Conservation (phyloP, 2,797 vertebrate genomes). For the Danio tinwini region DNA sequence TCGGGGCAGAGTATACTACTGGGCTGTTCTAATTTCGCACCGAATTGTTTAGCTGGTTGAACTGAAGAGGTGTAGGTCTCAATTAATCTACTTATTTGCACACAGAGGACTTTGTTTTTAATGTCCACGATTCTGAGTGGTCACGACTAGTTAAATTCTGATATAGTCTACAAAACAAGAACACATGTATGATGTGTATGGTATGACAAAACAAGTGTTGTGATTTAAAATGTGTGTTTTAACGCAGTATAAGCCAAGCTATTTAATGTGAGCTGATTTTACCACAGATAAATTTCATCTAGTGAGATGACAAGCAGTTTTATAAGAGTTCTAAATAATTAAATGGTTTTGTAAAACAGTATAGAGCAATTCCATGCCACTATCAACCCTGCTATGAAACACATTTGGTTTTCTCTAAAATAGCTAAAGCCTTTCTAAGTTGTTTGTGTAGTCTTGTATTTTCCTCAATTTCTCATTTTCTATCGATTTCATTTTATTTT, state of each 20-base stretch:
- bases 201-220: no score
- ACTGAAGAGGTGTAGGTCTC: constrained; percentile 32
- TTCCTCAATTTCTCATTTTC: no score
- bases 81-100: constrained; percentile 16
- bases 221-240: neutral
- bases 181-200: no score
- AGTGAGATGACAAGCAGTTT: neutral
- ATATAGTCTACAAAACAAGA: neutral
- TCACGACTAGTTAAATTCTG: constrained; percentile 8
- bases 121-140: neutral
- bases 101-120: constrained; percentile 19
- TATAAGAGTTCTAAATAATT: neutral
- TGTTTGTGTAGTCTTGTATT: no score
- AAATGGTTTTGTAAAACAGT: neutral
- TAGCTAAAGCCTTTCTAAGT: no score
- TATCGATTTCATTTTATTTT: no score
- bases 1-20: neutral
- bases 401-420: no score
- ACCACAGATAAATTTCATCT: neutral
- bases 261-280: neutral
- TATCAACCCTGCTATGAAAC: no score
- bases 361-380: no score
- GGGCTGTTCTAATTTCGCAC: neutral
- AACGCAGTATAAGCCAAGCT: neutral
- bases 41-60: neutral